Evolutionary conservation across 1,140 invertebrate genomes (phyloP), one percentile per base, ranked within the genome.

Genomic region (Drosophila carrolli): DNA sequence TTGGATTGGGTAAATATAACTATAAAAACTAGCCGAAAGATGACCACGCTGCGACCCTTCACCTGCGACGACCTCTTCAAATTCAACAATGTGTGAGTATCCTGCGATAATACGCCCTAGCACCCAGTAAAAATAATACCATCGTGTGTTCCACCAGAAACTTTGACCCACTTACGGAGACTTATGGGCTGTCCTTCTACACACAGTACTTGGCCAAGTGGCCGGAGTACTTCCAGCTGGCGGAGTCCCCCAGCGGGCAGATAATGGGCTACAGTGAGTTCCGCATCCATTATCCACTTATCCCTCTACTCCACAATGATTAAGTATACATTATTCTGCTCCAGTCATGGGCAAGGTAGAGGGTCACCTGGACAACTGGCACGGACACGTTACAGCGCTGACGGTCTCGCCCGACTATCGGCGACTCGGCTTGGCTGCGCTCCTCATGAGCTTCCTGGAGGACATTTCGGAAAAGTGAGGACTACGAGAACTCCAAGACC

Each of bases 181-280:
- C 98, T 47, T 99, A 99, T 95, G 98, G 98, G 4, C 93, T 99
- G 50, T 96, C 97, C 2, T 99, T 99, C 94, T 99, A 99, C 90
- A 97, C 99, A 93, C 98, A 98, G 91, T 99, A 99, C 93, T 93
- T 99, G 81, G 97, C 98, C 6, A 97, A 98, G 92, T 99, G 98
- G 98, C 98, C 98, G n/a, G 98, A 99, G 93, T 99, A 99, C 93
- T 99, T 99, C 93, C 97, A 98, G 94, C 96, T 99, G 32, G 97
- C 97, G 16, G 98, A 99, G 94, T 97, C 98, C 41, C 97, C 98
- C 13, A 97, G 95, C 93, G 98, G 98, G 5, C 96, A 98, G 93
- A 98, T 99, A 46, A 99, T 99, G 97, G 98, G 98, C 75, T 99
- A 99, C 90, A 99, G 98, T 99, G 95, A 96, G 96, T 96, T 0